Conservation (phyloP, 2,888 invertebrate genomes). For the Priapulus caudatus region DNA sequence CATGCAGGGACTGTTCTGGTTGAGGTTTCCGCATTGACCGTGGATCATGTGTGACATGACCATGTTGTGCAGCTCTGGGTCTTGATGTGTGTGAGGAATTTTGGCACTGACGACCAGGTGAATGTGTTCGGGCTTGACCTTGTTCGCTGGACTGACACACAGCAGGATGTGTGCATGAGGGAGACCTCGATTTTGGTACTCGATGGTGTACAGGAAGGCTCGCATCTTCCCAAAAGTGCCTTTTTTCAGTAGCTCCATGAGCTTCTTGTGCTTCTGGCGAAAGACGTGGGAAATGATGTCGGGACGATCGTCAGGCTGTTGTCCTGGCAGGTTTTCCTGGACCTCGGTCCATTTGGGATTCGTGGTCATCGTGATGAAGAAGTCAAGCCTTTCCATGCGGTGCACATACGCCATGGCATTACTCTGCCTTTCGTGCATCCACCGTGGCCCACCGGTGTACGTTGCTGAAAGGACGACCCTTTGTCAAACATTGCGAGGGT, state of each 20-base stretch:
- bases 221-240: too few relatives aligned
- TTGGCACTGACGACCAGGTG: constrained; percentile 19
- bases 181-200: constrained; percentile 24
- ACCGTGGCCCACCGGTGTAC: constrained; percentile 11
- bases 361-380: constrained; percentile 14
- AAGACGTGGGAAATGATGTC: constrained; percentile 13
- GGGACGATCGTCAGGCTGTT: constrained; percentile 7
- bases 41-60: constrained; percentile 24
- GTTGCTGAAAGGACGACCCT: too few relatives aligned
- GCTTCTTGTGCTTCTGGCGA: constrained; percentile 6
- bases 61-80: constrained; percentile 20
- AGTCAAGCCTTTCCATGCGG: constrained; percentile 6
- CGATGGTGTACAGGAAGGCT: constrained; percentile 26
- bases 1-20: constrained; percentile 34
- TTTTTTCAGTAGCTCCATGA: constrained; percentile 10
- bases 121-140: too few relatives aligned
- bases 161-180: too few relatives aligned
- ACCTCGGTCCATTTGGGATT: constrained; percentile 17
- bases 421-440: constrained; percentile 11
- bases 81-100: constrained; percentile 20
- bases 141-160: too few relatives aligned
- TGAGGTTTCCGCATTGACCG: constrained; percentile 24
- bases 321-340: background rate
- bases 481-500: background rate
- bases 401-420: constrained; percentile 13